Percentiles rank a stretch among this genome's conserved stretches.
Conservation (phyloP, 2,797 vertebrate species). For the Champsocephalus esox region DNA sequence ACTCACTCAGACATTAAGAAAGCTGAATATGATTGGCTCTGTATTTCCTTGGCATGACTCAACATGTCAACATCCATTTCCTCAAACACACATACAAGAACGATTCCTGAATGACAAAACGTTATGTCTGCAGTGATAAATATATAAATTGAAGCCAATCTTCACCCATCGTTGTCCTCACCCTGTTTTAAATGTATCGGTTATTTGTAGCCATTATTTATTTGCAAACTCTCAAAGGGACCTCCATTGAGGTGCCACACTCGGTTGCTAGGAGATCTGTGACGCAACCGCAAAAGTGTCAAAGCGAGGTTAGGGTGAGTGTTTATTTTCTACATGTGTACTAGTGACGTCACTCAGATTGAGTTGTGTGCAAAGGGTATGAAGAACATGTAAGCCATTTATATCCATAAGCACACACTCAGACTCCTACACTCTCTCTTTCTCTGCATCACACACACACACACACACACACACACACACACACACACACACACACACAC, state of each 20-base stretch:
- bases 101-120: neutral
- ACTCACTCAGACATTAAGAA: neutral
- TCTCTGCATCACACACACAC: conserved; percentile 4
- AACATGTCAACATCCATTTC: conserved; percentile 16
- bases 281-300: conserved; percentile 52
- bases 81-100: rapidly evolving
- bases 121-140: neutral
- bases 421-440: conserved; percentile 40
- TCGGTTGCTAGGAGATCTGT: conserved; percentile 69
- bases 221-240: conserved; percentile 56
- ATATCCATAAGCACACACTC: conserved; percentile 67
- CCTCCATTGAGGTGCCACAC: conserved; percentile 47
- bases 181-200: conserved; percentile 43
- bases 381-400: conserved; percentile 64
- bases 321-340: too few species aligned
- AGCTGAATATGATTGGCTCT: neutral
- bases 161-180: conserved; percentile 12
- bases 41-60: neutral
- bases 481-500: neutral
- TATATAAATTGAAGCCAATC: neutral
- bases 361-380: conserved; percentile 52
- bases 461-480: conserved; percentile 13
- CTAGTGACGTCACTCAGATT: neutral
- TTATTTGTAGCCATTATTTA: conserved; percentile 47
- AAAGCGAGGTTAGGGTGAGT: conserved; percentile 33